phyloP scores from a whole-genome alignment of 92 coral and sea anemone species.

The Palythoa heliodiscus region DNA sequence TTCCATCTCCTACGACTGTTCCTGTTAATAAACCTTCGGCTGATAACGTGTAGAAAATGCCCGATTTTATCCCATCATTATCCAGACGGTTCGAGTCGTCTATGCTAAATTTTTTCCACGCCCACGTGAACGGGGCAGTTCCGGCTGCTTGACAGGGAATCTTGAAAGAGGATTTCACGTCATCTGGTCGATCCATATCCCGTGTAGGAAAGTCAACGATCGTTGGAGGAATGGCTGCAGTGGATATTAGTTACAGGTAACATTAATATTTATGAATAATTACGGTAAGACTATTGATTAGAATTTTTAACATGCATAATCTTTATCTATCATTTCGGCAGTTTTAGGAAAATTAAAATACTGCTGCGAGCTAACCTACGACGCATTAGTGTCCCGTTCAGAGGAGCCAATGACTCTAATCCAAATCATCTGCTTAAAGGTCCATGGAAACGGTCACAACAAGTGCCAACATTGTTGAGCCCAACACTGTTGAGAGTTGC shows the following conservation, averaged over 20 bases:
- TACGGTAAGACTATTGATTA: too few species aligned
- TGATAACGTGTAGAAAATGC: background rate
- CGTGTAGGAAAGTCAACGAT: slow-evolving; percentile 4
- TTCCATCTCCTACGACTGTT: background rate
- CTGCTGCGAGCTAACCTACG: too few species aligned
- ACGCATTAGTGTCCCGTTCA: too few species aligned
- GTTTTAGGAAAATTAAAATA: too few species aligned
- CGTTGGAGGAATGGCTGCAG: slow-evolving; percentile 23
- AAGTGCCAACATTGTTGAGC: too few species aligned
- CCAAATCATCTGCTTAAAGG: too few species aligned
- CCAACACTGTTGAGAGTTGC: too few species aligned
- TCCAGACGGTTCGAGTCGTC: background rate
- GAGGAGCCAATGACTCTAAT: too few species aligned
- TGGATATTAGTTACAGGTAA: background rate
- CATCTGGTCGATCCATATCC: slow-evolving; percentile 2
- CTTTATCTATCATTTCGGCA: too few species aligned
- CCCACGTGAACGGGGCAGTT: slow-evolving; percentile 34
- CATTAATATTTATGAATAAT: too few species aligned
- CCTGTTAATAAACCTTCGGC: background rate
- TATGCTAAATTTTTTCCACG: slow-evolving; percentile 21
- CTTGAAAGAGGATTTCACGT: background rate
- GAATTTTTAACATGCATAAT: too few species aligned
- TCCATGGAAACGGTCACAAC: too few species aligned
- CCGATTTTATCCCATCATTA: background rate
- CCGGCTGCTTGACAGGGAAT: slow-evolving; percentile 29